A percentile compares a stretch with the other conserved stretches of the same genome.
These are phyloP conservation scores for Pluvianellus socialis DNA, from an alignment of 2,113 vertebrate genomes.

Conservation along the genomic window DNA sequence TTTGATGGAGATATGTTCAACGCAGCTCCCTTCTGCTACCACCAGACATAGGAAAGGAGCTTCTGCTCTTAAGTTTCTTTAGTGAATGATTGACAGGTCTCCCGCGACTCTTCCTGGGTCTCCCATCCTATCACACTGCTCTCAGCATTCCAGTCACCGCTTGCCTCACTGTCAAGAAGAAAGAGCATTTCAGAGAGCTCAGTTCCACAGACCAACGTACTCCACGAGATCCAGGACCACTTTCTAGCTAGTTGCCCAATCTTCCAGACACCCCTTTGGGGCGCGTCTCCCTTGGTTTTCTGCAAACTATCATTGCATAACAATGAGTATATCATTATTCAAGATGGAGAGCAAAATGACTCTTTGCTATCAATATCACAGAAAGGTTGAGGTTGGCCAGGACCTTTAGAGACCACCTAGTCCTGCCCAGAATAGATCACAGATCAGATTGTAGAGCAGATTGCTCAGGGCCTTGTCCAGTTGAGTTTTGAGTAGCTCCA, in stretches of 20 bases:
- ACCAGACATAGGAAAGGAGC: not conserved
- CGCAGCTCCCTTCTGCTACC: not conserved
- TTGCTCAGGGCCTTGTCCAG: not conserved
- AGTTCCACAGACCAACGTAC: not conserved
- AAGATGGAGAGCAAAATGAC: not conserved
- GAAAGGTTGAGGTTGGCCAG: not conserved
- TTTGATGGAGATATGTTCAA: not conserved
- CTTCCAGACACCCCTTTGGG: not conserved
- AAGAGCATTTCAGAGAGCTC: not conserved
- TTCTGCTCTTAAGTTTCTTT: not conserved
- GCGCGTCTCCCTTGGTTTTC: not conserved
- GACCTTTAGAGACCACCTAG: not conserved
- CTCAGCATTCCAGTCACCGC: fast-evolving
- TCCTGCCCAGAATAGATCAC: not conserved
- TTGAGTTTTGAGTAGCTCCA: not conserved
- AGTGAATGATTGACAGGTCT: not conserved
- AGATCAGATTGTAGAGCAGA: not conserved
- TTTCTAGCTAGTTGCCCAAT: not conserved
- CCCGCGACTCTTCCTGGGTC: not conserved
- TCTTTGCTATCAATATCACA: not conserved
- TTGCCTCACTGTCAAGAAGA: not conserved
- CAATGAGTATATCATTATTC: not conserved
- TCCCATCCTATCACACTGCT: not conserved
- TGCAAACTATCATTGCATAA: not conserved
- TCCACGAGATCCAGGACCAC: not conserved